Evolutionary conservation across 1,140 invertebrate genomes (phyloP).

Genomic region (Conus betulinus): DNA sequence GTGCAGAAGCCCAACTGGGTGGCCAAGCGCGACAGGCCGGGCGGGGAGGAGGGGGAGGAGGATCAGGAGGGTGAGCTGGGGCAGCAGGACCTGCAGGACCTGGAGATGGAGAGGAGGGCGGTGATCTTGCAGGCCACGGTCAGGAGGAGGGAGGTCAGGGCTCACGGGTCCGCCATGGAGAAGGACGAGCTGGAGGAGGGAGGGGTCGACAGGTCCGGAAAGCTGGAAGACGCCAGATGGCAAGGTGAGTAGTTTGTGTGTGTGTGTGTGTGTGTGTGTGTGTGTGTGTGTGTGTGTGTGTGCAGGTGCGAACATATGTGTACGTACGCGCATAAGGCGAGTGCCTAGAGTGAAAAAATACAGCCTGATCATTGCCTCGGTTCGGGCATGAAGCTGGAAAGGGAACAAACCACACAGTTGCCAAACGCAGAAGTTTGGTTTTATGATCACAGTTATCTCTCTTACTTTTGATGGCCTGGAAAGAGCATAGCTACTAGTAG

Average conservation of each 20-base stretch:
- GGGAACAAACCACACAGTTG: no score
- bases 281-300: background rate
- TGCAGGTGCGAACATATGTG: background rate
- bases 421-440: no score
- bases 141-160: constrained; percentile 37
- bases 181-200: background rate
- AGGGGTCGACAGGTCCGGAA: no score
- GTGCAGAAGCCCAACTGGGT: constrained; percentile 60
- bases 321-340: background rate
- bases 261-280: background rate
- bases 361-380: no score
- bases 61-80: constrained; percentile 33
- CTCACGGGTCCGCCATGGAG: background rate
- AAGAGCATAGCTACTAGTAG: no score
- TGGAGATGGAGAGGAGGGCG: constrained; percentile 51
- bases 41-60: constrained; percentile 14
- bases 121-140: constrained; percentile 54
- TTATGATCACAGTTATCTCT: no score
- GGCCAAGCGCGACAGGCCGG: constrained; percentile 43
- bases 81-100: constrained; percentile 46
- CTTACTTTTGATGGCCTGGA: no score
- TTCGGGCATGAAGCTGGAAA: no score
- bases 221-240: no score
- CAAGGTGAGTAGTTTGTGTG: background rate
- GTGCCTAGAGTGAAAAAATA: no score